Conservation (phyloP, 2,113 vertebrate species). For the Forbesichthys papilliferus region DNA sequence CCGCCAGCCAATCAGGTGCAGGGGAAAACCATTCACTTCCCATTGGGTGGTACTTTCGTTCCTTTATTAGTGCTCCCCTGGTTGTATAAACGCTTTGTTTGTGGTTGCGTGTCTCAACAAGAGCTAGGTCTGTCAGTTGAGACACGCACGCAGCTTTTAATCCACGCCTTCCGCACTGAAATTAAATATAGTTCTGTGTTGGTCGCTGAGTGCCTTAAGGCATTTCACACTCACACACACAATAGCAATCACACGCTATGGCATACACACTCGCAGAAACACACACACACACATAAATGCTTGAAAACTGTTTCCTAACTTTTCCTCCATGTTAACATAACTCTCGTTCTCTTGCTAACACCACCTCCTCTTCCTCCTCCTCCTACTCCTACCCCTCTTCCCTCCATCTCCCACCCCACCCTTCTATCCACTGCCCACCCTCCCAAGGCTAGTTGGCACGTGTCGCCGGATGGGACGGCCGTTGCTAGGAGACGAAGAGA, state of each 20-base stretch:
- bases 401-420: constrained; percentile 16
- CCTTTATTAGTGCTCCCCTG: constrained; percentile 38
- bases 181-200: constrained; percentile 43
- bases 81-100: constrained; percentile 64
- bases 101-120: constrained; percentile 56
- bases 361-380: background rate
- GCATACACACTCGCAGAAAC: constrained; percentile 13
- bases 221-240: constrained; percentile 26
- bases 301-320: constrained; percentile 39
- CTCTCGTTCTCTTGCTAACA: background rate
- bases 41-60: constrained; percentile 36
- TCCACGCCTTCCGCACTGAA: constrained; percentile 41
- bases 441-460: constrained; percentile 73
- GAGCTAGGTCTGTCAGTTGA: constrained; percentile 38
- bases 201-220: constrained; percentile 42
- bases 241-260: constrained; percentile 3
- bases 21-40: constrained; percentile 49
- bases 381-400: background rate
- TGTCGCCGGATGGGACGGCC: constrained; percentile 56
- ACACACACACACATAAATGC: constrained; percentile 26
- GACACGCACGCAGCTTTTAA: constrained; percentile 29
- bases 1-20: constrained; percentile 63
- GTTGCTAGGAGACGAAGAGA: constrained; percentile 89
- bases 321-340: constrained; percentile 1
- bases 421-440: constrained; percentile 44